Percentiles rank a stretch among this genome's conserved stretches.
phyloP scores from a whole-genome alignment of 2,888 invertebrate genomes.

The Caenorhabditis plicata region DNA sequence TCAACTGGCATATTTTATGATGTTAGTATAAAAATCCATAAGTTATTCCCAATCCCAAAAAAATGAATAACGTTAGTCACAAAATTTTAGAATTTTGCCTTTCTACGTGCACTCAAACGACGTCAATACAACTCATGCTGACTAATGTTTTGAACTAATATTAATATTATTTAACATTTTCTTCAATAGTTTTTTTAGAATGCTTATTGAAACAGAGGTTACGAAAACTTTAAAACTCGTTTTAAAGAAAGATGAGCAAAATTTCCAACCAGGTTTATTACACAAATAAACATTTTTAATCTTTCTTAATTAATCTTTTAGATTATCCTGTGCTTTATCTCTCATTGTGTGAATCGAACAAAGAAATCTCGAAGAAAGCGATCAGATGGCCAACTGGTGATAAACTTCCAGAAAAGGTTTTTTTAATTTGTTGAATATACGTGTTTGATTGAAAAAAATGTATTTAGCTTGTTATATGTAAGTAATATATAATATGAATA shows the following conservation, averaged over 20 bases:
- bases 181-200: slow-evolving; percentile 6
- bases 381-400: slow-evolving; percentile 34
- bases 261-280: not conserved
- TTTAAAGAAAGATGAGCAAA: slow-evolving; percentile 2
- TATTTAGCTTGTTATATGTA: not conserved
- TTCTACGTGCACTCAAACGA: too few species aligned
- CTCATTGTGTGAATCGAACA: slow-evolving; percentile 19
- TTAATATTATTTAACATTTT: not conserved
- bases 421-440: not conserved
- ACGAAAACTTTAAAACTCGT: slow-evolving; percentile 15
- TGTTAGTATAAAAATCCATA: too few species aligned
- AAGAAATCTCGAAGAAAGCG: slow-evolving; percentile 13
- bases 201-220: slow-evolving; percentile 17
- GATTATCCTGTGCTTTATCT: slow-evolving; percentile 15
- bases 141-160: not conserved
- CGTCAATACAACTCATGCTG: too few species aligned
- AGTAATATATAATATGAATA: not conserved
- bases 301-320: not conserved
- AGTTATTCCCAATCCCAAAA: too few species aligned
- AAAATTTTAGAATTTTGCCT: not conserved
- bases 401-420: slow-evolving; percentile 10
- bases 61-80: not conserved
- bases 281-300: not conserved
- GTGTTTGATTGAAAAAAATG: not conserved
- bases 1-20: too few species aligned